Evolutionary conservation across 2,888 invertebrate species (phyloP), one percentile per base, ranked within the genome.

Genomic region (Lithophane semibrunnea): DNA sequence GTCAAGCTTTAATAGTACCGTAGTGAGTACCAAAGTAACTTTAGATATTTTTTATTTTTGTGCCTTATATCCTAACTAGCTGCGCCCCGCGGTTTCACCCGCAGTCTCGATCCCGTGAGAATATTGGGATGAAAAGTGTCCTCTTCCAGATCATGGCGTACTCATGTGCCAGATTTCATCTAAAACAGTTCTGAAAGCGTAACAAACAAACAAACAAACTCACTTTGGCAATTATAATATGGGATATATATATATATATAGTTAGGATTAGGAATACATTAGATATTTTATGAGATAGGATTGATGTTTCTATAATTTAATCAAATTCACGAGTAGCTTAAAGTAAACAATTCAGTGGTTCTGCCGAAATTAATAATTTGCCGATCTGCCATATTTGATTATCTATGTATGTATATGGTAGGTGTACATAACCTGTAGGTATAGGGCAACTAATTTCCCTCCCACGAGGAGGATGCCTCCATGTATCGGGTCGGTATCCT

Each of bases 391-490:
- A 37, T 37, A 37, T 61, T 71, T 52, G 9, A 61, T 24, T 61
- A 61, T 1, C 3, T 56, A 61, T 44, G 44, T 56, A 61, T 44
- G 44, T 61, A 54, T 69, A 69, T 58, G 13, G 13, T 52, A 21
- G 16, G 13, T 13, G 21, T 68, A 47, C 70, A 49, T 60, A 80
- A 95, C 96, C 95, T 96, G 94, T 81, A 95, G 91, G 85, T 94
- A 95, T 16, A 96, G 80, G 9, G 93, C 95, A 77, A 95, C 92
- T 63, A 96, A 89, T 88, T 96, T 95, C 13, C 93, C 95, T 42
- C 91, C 93, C 54, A 92, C 90, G 37, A 96, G 83, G 24, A 96
- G 92, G 66, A 96, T 79, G 49, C 93, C 91, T 5, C 96, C 96
- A 71, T 96, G 96, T 7, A 94, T 86, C 0, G 94, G 92, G 70